Percentiles rank a stretch among this genome's conserved stretches.
phyloP scores from a whole-genome alignment of 2,113 vertebrate genomes.

The Gavia stellata region DNA sequence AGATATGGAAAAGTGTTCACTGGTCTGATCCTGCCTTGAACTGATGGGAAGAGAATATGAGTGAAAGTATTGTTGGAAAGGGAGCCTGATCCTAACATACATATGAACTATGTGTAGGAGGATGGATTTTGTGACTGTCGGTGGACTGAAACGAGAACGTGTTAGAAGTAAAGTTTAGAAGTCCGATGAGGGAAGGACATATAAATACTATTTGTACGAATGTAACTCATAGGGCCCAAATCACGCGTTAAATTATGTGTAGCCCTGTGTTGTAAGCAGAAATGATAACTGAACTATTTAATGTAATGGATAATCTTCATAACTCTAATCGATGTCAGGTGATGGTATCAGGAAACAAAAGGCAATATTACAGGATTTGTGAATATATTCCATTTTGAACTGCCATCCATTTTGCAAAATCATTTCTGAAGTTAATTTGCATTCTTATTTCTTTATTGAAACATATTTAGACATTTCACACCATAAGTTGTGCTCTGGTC shows the following conservation, averaged over 20 bases:
- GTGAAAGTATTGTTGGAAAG: not conserved
- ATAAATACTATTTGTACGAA: not conserved
- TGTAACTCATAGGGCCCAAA: not conserved
- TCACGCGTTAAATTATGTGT: rapidly evolving
- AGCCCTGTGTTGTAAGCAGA: not conserved
- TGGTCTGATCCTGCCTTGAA: not conserved
- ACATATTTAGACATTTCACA: not conserved
- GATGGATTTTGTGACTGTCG: not conserved
- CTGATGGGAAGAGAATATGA: not conserved
- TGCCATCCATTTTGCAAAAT: not conserved
- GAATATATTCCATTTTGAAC: not conserved
- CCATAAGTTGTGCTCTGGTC: not conserved
- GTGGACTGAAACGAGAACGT: rapidly evolving
- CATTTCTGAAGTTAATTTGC: not conserved
- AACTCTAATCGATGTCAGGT: not conserved
- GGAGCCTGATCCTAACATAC: rapidly evolving
- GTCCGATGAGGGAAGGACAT: not conserved
- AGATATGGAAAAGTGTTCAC: not conserved
- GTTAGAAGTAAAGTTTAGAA: not conserved
- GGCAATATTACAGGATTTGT: not conserved
- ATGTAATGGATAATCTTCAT: not conserved
- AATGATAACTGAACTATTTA: not conserved
- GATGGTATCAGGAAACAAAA: not conserved
- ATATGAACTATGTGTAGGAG: not conserved
- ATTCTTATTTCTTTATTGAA: not conserved